Percentiles rank a stretch among this genome's conserved stretches.
phyloP scores from a whole-genome alignment of 2,113 vertebrate species.

The Scophthalmus maximus region DNA sequence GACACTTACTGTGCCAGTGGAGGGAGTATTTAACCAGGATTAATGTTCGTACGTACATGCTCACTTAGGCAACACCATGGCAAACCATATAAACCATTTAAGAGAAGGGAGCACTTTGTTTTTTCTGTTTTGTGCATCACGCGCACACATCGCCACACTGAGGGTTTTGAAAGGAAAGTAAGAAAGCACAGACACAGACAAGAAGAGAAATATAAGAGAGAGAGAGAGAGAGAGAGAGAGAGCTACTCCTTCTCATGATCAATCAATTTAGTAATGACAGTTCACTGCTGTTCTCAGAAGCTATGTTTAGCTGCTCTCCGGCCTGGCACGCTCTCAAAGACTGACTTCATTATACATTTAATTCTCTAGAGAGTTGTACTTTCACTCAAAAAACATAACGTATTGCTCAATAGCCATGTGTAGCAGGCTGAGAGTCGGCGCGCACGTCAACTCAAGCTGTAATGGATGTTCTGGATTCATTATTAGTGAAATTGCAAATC shows the following conservation, averaged over 20 bases:
- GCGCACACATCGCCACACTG: not conserved
- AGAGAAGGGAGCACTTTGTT: slow-evolving; percentile 12
- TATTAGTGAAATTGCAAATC: slow-evolving; percentile 30
- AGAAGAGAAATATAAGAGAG: slow-evolving; percentile 7
- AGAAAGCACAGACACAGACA: slow-evolving; percentile 11
- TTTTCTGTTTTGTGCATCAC: slow-evolving; percentile 7
- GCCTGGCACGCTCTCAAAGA: slow-evolving; percentile 53
- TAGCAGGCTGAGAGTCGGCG: slow-evolving; percentile 1
- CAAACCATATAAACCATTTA: slow-evolving; percentile 7
- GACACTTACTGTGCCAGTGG: slow-evolving; percentile 10
- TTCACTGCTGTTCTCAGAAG: slow-evolving; percentile 52
- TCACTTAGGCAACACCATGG: slow-evolving; percentile 15
- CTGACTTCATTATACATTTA: slow-evolving; percentile 61
- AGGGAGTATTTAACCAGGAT: slow-evolving; percentile 17
- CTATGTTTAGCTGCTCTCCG: slow-evolving; percentile 64
- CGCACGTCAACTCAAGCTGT: slow-evolving; percentile 14
- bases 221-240: slow-evolving; percentile 27
- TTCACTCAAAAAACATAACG: slow-evolving; percentile 39
- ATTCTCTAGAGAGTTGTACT: slow-evolving; percentile 38
- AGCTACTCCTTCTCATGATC: slow-evolving; percentile 52
- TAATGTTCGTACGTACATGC: slow-evolving; percentile 1
- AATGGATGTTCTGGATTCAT: slow-evolving; percentile 11
- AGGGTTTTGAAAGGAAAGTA: not conserved
- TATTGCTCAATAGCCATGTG: slow-evolving; percentile 25
- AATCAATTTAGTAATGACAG: slow-evolving; percentile 58